These are phyloP conservation scores for Cephus runcator DNA, from an alignment of 2,888 invertebrate species.

Conservation along the genomic window DNA sequence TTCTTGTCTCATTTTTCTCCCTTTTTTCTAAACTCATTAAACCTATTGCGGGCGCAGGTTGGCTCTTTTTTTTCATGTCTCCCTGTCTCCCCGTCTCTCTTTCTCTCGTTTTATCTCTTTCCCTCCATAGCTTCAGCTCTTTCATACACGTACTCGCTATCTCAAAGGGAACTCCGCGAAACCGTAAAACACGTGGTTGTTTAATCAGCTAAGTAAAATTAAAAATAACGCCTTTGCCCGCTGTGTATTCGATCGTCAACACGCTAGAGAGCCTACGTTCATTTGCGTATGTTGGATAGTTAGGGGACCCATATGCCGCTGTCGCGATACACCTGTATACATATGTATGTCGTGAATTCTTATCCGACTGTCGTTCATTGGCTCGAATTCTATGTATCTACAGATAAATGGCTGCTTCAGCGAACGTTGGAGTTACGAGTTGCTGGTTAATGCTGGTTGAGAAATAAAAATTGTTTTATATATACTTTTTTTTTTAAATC, in stretches of 20 bases:
- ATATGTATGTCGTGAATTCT: neutral
- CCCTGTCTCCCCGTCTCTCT: neutral
- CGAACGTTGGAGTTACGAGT: neutral
- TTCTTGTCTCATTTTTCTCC: neutral
- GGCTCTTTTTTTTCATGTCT: neutral
- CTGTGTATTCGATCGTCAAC: neutral
- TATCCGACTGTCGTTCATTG: neutral
- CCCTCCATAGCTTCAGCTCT: neutral
- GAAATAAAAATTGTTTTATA: neutral
- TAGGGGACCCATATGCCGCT: neutral
- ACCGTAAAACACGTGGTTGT: neutral
- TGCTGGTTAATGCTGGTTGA: neutral
- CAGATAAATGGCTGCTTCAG: neutral
- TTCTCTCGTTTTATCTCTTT: neutral
- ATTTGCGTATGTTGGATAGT: neutral
- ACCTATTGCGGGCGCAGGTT: neutral
- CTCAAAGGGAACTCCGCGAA: neutral
- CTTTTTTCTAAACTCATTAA: neutral
- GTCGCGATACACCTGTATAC: neutral
- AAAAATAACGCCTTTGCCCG: neutral
- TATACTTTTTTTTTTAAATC: neutral
- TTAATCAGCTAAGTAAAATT: neutral
- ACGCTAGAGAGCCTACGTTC: neutral
- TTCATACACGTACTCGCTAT: neutral
- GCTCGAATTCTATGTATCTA: neutral